Evolutionary conservation across 2,113 vertebrate genomes (phyloP), one percentile per base, ranked within the genome.

Genomic region (Hyperopisus bebe): DNA sequence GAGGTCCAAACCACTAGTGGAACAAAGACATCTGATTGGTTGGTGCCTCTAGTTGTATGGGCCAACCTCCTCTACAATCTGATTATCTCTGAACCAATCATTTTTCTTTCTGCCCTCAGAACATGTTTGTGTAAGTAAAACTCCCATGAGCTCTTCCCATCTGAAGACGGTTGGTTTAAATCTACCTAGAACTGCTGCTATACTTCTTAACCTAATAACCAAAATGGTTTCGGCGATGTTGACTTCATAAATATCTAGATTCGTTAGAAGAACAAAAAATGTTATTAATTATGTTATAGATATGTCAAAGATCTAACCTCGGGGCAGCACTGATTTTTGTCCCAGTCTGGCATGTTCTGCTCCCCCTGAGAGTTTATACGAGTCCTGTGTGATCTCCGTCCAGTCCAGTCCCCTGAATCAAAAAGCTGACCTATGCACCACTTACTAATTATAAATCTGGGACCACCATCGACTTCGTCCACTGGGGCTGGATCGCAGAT

Each of bases 351-450:
- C 48, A 13, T 13, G 27, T 35, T 5, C 24, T 5, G 7, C 47
- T 31, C 48, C 48, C 48, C 47, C 46, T 47, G 9, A 88, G 91
- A 92, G 90, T 88, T 87, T 11, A 48, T 90, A 90, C 89, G 88
- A 90, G 86, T 91, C 90, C 88, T 19, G 90, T 88, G 90, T 91
- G 93, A 94, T 95, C 93, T 91, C 89, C 31, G 82, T 90, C 92
- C 89, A 11, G 88, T 90, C 90, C 93, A 92, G 92, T 94, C 94
- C 94, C 94, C 94, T 94, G 44, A 93, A 94, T 91, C 92, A 87
- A 93, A 93, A 93, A 91, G 90, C 83, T 91, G 92, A 94, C 91
- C 90, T 62, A 90, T 89, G 90, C 90, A 90, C 91, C 86, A 47
- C 88, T 55, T 21, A 87, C 92, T 92, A 91, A 92, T 93, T 92